Percentiles rank a stretch among this genome's conserved stretches.
These are phyloP conservation scores for Archaeoteleia sp. DNA, from an alignment of 2,888 invertebrate genomes.

Conservation along the genomic window DNA sequence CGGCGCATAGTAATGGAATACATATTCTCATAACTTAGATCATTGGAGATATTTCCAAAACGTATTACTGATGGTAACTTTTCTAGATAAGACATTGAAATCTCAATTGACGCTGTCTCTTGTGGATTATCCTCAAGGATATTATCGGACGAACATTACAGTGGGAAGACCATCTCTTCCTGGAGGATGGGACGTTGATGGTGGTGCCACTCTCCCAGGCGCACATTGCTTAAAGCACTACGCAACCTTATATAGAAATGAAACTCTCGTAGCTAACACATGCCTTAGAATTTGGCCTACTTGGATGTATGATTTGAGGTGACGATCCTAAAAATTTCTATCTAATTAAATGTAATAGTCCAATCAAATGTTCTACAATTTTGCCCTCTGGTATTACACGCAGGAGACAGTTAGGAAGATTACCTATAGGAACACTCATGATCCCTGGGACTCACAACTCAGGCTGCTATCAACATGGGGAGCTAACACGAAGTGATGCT, in stretches of 20 bases:
- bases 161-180: conserved; percentile 70
- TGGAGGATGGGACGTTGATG: conserved; percentile 75
- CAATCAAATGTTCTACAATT: too few species aligned
- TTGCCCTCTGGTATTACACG: too few species aligned
- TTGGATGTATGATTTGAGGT: conserved; percentile 85
- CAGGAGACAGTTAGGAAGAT: conserved; percentile 77
- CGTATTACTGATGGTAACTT: background rate
- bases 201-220: conserved; percentile 71
- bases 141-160: conserved; percentile 71
- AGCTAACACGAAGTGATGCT: conserved; percentile 74
- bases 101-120: conserved; percentile 64
- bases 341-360: conserved; percentile 16
- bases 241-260: conserved; percentile 81
- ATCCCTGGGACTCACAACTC: conserved; percentile 80
- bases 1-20: conserved; percentile 64
- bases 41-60: too few species aligned
- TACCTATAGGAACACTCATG: conserved; percentile 77
- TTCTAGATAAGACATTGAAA: conserved; percentile 62
- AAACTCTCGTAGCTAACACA: conserved; percentile 79
- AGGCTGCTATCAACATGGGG: conserved; percentile 77
- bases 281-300: conserved; percentile 89
- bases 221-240: conserved; percentile 83
- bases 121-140: conserved; percentile 67
- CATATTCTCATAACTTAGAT: too few species aligned
- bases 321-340: conserved; percentile 31